phyloP scores from a whole-genome alignment of 2,113 vertebrate species.

The Cebidichthys violaceus region DNA sequence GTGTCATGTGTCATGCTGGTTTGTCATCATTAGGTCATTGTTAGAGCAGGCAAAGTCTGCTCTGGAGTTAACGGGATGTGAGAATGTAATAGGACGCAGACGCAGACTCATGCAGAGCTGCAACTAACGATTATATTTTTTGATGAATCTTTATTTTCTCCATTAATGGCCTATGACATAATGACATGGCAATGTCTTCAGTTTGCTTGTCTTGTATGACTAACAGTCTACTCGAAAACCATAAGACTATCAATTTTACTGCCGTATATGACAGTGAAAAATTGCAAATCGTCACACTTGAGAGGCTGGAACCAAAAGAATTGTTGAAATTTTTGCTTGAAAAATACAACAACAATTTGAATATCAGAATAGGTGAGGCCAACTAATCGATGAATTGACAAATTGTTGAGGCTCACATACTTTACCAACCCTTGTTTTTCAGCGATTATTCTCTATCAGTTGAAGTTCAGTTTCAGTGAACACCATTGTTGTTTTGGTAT shows the following conservation, averaged over 20 bases:
- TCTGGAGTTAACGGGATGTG: neutral
- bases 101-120: neutral
- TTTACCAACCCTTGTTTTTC: neutral
- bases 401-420: neutral
- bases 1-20: slow-evolving; percentile 37
- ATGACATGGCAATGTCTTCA: neutral
- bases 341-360: neutral
- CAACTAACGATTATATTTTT: neutral
- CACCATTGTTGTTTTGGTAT: neutral
- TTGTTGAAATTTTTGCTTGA: neutral
- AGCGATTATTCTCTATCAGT: neutral
- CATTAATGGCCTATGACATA: neutral
- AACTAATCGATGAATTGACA: neutral
- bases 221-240: neutral
- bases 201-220: neutral
- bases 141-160: neutral
- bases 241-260: neutral
- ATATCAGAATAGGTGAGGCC: neutral
- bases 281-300: neutral
- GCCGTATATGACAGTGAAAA: neutral
- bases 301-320: neutral
- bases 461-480: neutral
- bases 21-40: slow-evolving; percentile 43
- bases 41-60: neutral
- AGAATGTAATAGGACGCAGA: neutral